A percentile compares a stretch with the other conserved stretches of the same genome.
These are phyloP conservation scores for Amblyornis subalaris DNA, from an alignment of 2,113 vertebrate species.

Conservation along the genomic window DNA sequence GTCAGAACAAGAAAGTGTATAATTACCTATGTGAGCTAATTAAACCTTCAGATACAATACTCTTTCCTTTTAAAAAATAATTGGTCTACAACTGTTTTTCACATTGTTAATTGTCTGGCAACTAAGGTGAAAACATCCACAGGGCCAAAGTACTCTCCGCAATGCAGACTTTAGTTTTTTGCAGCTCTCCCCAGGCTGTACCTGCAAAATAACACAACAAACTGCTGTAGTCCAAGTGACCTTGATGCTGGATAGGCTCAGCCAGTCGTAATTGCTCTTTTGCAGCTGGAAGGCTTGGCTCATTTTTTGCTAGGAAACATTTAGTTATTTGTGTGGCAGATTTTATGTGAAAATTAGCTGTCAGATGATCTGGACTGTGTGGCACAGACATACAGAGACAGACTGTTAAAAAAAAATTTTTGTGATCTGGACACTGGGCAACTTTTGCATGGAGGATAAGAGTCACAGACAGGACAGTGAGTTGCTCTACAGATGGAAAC, in stretches of 20 bases:
- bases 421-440: neutral
- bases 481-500: neutral
- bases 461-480: neutral
- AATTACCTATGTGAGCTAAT: neutral
- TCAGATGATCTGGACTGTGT: neutral
- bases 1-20: neutral
- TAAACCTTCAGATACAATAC: neutral
- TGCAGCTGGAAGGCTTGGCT: conserved; percentile 10
- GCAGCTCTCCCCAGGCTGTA: neutral
- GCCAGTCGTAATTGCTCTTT: neutral
- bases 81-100: neutral
- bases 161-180: neutral
- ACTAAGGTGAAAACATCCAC: neutral
- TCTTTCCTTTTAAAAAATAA: neutral
- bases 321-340: neutral
- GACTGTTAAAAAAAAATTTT: neutral
- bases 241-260: neutral
- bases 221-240: neutral
- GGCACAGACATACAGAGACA: neutral
- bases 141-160: neutral
- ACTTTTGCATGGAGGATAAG: neutral
- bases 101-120: neutral
- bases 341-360: conserved; percentile 36
- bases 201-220: neutral
- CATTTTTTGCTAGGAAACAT: neutral